A percentile compares a stretch with the other conserved stretches of the same genome.
phyloP scores from a whole-genome alignment of 1,140 invertebrate genomes.

The Manduca sexta region DNA sequence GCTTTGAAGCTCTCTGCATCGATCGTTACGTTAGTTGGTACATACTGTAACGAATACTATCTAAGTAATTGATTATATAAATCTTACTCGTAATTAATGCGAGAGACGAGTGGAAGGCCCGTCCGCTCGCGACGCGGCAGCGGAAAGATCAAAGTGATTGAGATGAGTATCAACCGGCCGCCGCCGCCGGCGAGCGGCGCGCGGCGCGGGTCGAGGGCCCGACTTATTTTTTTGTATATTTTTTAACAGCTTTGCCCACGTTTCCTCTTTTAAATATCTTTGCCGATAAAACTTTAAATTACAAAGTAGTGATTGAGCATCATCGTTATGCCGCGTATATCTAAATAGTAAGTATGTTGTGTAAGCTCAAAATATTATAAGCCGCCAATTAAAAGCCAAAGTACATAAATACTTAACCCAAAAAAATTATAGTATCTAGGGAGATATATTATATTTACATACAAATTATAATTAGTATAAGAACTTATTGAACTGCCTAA shows the following conservation, averaged over 20 bases:
- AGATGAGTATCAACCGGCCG: constrained; percentile 51
- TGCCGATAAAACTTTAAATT: neutral
- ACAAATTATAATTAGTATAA: too few relatives aligned
- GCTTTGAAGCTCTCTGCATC: too few relatives aligned
- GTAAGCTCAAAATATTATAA: too few relatives aligned
- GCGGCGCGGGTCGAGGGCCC: constrained; percentile 34
- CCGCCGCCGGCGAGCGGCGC: constrained; percentile 32
- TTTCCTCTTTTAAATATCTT: constrained; percentile 21
- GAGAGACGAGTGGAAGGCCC: constrained; percentile 8
- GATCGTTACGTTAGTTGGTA: too few relatives aligned
- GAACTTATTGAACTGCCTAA: too few relatives aligned
- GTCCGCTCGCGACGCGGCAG: constrained; percentile 17
- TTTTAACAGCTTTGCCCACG: constrained; percentile 25
- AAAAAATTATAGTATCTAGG: too few relatives aligned
- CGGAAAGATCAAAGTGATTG: constrained; percentile 49
- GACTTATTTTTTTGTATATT: constrained; percentile 21
- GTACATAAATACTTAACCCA: too few relatives aligned
- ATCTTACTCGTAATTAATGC: constrained; percentile 5
- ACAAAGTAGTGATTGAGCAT: too few relatives aligned
- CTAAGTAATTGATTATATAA: constrained; percentile 6
- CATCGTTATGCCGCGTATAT: too few relatives aligned
- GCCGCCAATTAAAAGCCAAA: too few relatives aligned
- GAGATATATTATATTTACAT: too few relatives aligned
- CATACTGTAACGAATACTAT: neutral
- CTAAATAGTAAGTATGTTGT: too few relatives aligned